A percentile compares a stretch with the other conserved stretches of the same genome.
Evolutionary conservation across 2,888 invertebrate species (phyloP).

Genomic region (Drosophila setosimentum): DNA sequence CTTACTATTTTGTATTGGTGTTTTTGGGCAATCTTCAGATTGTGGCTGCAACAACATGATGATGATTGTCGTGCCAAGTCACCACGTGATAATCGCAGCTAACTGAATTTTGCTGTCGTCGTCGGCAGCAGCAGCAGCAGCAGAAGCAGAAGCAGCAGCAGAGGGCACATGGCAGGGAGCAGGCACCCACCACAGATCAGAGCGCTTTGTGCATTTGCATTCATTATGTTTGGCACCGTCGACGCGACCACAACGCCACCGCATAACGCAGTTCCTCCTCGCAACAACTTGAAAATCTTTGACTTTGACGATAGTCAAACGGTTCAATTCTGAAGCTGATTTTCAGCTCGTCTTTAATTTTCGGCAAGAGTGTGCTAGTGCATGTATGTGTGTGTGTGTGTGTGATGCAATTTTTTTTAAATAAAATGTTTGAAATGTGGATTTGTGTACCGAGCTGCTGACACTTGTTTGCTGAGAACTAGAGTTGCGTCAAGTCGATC

Average conservation of each 20-base stretch:
- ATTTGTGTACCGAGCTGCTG: constrained; percentile 71
- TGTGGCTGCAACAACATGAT: constrained; percentile 53
- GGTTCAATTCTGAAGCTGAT: constrained; percentile 33
- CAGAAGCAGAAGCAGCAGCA: constrained; percentile 18
- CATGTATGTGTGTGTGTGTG: constrained; percentile 25
- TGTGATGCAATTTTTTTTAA: constrained; percentile 50
- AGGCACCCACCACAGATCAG: constrained; percentile 71
- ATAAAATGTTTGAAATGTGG: constrained; percentile 67
- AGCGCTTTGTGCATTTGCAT: constrained; percentile 72
- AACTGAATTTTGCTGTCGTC: constrained; percentile 19
- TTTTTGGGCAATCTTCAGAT: constrained; percentile 59
- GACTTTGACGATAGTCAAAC: constrained; percentile 19
- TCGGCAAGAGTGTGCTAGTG: constrained; percentile 3
- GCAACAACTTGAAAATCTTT: constrained; percentile 17
- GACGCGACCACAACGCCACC: constrained; percentile 70
- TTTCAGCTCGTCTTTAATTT: constrained; percentile 59
- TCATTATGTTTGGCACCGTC: constrained; percentile 80
- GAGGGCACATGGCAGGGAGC: constrained; percentile 47
- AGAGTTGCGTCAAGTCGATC: constrained; percentile 50
- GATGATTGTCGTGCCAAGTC: constrained; percentile 60
- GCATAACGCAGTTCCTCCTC: constrained; percentile 37
- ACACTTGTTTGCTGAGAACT: constrained; percentile 62
- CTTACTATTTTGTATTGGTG: constrained; percentile 12
- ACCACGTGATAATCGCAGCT: constrained; percentile 54
- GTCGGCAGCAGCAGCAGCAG: constrained; percentile 9